phyloP scores from a whole-genome alignment of 2,113 vertebrate species.

The Neofelis nebulosa region DNA sequence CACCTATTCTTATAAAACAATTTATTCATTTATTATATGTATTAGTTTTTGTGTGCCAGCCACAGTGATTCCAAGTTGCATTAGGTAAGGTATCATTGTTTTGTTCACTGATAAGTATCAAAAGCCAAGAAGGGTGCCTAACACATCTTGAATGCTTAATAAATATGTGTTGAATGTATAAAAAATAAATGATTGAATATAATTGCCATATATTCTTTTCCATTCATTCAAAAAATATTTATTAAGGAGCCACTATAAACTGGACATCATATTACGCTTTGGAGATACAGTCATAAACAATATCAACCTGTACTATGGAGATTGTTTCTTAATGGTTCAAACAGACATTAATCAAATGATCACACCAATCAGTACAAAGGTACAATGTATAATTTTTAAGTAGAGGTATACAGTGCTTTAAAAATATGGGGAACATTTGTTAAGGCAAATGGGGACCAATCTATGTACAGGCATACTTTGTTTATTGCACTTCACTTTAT shows the following conservation, averaged over 20 bases:
- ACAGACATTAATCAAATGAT: not conserved
- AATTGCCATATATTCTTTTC: not conserved
- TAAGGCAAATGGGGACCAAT: not conserved
- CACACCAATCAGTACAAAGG: not conserved
- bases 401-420: not conserved
- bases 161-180: not conserved
- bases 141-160: not conserved
- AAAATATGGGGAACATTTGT: not conserved
- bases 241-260: not conserved
- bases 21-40: not conserved
- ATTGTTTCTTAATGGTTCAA: not conserved
- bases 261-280: not conserved
- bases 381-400: not conserved
- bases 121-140: not conserved
- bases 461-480: not conserved
- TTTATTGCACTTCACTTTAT: not conserved
- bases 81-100: not conserved
- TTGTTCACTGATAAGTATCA: not conserved
- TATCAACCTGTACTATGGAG: not conserved
- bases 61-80: not conserved
- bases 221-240: not conserved
- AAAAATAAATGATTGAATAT: not conserved
- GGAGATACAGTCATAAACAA: not conserved
- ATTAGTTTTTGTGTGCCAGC: not conserved
- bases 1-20: not conserved